Conservation (phyloP, 2,888 invertebrate species). For the Palloptera scutellata region DNA sequence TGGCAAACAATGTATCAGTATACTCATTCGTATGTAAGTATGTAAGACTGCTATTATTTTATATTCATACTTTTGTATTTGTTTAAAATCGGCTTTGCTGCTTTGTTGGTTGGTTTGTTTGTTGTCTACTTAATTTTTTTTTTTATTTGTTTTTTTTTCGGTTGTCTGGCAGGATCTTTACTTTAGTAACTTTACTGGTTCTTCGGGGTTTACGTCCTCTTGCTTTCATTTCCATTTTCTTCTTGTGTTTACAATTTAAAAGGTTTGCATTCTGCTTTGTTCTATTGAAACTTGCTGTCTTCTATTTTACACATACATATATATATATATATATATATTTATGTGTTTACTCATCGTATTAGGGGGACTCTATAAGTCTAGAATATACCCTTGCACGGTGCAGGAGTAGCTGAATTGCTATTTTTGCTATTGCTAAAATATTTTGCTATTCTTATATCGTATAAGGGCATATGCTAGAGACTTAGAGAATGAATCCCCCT, state of each 20-base stretch:
- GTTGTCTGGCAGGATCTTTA: conserved; percentile 54
- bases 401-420: too few species aligned
- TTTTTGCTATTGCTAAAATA: too few species aligned
- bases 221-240: neutral
- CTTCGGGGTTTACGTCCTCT: conserved; percentile 9
- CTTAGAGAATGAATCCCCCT: too few species aligned
- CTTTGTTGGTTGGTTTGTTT: conserved; percentile 23
- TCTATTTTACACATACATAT: neutral
- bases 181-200: conserved; percentile 51
- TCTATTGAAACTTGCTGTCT: conserved; percentile 8
- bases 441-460: too few species aligned
- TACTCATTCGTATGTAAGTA: neutral
- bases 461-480: too few species aligned
- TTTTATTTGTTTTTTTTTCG: conserved; percentile 25
- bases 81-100: conserved; percentile 36
- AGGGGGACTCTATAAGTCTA: too few species aligned
- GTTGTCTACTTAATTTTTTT: conserved; percentile 26
- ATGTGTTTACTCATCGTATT: too few species aligned
- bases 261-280: neutral
- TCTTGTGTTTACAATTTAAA: conserved; percentile 25
- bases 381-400: too few species aligned
- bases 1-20: conserved; percentile 16
- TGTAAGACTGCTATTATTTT: conserved; percentile 43
- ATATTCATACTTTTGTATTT: conserved; percentile 26
- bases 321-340: conserved; percentile 23